Percentiles rank a stretch among this genome's conserved stretches.
Evolutionary conservation across 2,888 invertebrate genomes (phyloP).

Genomic region (Drosophila cognata): DNA sequence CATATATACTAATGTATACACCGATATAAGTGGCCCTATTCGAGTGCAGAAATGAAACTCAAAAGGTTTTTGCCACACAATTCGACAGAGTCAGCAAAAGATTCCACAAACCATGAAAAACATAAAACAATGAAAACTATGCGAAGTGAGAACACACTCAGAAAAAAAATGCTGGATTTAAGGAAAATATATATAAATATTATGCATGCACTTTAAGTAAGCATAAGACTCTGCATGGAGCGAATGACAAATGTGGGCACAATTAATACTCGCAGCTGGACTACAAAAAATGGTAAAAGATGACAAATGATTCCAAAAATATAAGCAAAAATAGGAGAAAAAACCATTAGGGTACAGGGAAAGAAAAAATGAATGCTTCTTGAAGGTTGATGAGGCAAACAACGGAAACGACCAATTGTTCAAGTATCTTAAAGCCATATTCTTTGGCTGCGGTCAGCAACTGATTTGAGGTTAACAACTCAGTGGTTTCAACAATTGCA

Average conservation of each 20-base stretch:
- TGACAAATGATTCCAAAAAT: slow-evolving; percentile 33
- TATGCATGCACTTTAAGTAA: too few species aligned
- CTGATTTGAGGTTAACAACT: neutral
- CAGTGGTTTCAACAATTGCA: neutral
- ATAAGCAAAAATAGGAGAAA: slow-evolving; percentile 5
- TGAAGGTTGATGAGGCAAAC: neutral
- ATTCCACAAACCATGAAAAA: slow-evolving; percentile 5
- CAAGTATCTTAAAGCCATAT: neutral
- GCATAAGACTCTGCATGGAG: neutral
- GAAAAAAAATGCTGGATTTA: neutral
- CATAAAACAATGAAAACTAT: neutral
- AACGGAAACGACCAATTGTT: neutral
- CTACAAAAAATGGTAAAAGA: slow-evolving; percentile 19
- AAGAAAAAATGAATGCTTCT: neutral
- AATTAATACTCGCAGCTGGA: neutral
- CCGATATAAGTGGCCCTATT: slow-evolving; percentile 10
- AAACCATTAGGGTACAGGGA: neutral
- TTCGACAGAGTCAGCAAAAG: slow-evolving; percentile 31
- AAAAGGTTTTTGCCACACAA: slow-evolving; percentile 19
- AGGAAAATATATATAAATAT: neutral
- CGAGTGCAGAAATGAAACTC: slow-evolving; percentile 17
- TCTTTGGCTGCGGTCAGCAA: neutral
- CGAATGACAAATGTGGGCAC: neutral
- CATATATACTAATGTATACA: slow-evolving; percentile 6
- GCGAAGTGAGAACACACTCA: neutral